A percentile compares a stretch with the other conserved stretches of the same genome.
These are phyloP conservation scores for Brachionus calyciflorus DNA, from an alignment of 1,140 invertebrate species.

Conservation along the genomic window DNA sequence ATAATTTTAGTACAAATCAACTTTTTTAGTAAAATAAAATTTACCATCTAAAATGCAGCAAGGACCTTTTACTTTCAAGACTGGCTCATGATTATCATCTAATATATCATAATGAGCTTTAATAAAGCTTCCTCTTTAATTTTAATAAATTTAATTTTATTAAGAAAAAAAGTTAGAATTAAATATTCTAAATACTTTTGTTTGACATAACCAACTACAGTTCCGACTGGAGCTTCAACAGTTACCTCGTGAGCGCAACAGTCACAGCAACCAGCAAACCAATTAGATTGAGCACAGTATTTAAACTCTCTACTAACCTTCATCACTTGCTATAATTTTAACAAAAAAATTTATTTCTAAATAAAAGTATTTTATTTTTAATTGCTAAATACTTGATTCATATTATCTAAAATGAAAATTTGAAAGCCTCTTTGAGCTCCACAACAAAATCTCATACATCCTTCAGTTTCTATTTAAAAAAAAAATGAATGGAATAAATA, in stretches of 20 bases:
- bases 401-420: conserved; percentile 78
- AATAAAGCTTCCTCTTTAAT: conserved; percentile 51
- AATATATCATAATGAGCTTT: conserved; percentile 51
- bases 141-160: not conserved
- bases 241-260: conserved; percentile 40
- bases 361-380: too few species aligned
- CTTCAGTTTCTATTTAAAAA: conserved; percentile 76
- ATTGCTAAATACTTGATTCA: conserved; percentile 68
- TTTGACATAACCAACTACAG: conserved; percentile 47
- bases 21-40: too few species aligned
- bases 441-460: conserved; percentile 73
- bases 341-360: too few species aligned
- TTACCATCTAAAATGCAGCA: conserved; percentile 51
- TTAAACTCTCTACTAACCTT: conserved; percentile 53
- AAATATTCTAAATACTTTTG: conserved; percentile 30
- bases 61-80: conserved; percentile 52
- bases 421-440: conserved; percentile 76
- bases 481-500: too few species aligned
- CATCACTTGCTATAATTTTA: conserved; percentile 52
- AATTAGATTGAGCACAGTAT: conserved; percentile 49
- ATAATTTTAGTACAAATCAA: too few species aligned
- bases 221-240: conserved; percentile 48
- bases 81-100: conserved; percentile 50
- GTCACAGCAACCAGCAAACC: conserved; percentile 30
- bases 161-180: not conserved